Conservation (phyloP, 2,888 invertebrate species). For the Dione vanillae region DNA sequence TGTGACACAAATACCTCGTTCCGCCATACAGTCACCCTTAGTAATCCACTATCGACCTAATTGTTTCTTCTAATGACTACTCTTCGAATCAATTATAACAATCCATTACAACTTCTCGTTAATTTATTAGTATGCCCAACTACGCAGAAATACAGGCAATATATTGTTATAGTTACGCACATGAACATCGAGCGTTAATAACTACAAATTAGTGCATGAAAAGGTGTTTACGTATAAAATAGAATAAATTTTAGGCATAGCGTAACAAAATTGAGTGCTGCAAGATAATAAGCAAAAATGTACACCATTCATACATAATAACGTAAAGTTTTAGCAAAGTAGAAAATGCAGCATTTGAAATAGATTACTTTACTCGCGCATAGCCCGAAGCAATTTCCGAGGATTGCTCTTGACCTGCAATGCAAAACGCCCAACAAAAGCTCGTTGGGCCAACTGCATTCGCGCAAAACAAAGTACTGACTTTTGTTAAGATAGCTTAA, state of each 20-base stretch:
- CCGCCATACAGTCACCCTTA: constrained; percentile 71
- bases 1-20: constrained; percentile 79
- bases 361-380: constrained; percentile 45
- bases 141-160: constrained; percentile 42
- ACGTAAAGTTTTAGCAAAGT: constrained; percentile 20
- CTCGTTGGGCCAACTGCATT: constrained; percentile 52
- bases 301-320: neutral
- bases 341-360: constrained; percentile 40
- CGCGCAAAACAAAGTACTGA: constrained; percentile 51
- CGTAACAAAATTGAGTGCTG: neutral
- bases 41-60: constrained; percentile 79
- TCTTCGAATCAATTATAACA: constrained; percentile 67
- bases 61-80: constrained; percentile 77
- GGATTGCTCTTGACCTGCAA: constrained; percentile 75
- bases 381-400: constrained; percentile 64
- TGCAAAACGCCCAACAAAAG: constrained; percentile 70
- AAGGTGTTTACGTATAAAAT: constrained; percentile 14
- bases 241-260: neutral
- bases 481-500: constrained; percentile 42
- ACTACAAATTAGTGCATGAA: constrained; percentile 13
- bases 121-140: constrained; percentile 55
- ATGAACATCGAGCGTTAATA: constrained; percentile 17
- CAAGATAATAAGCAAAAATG: neutral
- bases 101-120: constrained; percentile 60
- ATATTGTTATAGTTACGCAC: constrained; percentile 38